Evolutionary conservation across 2,888 invertebrate species (phyloP), one percentile per base, ranked within the genome.

Genomic region (Parochlus steinenii): DNA sequence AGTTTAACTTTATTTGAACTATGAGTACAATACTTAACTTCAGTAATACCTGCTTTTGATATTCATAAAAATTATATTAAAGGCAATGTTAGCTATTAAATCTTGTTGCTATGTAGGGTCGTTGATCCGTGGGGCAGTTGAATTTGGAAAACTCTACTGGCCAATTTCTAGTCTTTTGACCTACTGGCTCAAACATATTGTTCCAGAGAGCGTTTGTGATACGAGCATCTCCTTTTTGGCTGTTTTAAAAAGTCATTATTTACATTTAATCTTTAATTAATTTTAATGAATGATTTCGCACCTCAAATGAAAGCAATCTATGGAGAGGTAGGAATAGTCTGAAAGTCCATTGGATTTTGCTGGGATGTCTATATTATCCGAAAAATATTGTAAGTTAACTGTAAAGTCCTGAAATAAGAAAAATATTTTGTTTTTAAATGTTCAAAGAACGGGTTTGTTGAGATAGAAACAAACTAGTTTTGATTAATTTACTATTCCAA

Each of bases 191-290:
- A 39, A 74, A 43, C 52, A 73, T 56, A 43, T 69, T 71, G 45
- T 71, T 71, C 73, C 72, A 74, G 3, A 69, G 44, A 7, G 62
- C 58, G 46, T 67, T 69, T 12, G 66, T 59, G 43, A 62, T 71
- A 45, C 42, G 26, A 33, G n/a, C n/a, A n/a, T n/a, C n/a, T n/a
- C n/a, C n/a, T n/a, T n/a, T n/a, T n/a, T n/a, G n/a, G n/a, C n/a
- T n/a, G n/a, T n/a, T n/a, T n/a, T n/a, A n/a, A n/a, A n/a, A n/a
- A n/a, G n/a, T n/a, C n/a, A n/a, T n/a, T n/a, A n/a, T n/a, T n/a
- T n/a, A n/a, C n/a, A n/a, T n/a, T n/a, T n/a, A n/a, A n/a, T n/a
- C n/a, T n/a, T n/a, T n/a, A n/a, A n/a, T n/a, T n/a, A n/a, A n/a
- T n/a, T n/a, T n/a, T n/a, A n/a, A n/a, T n/a, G n/a, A n/a, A n/a